phyloP scores from a whole-genome alignment of 1,140 invertebrate species.

The Pseudomyrmex cubaensis region DNA sequence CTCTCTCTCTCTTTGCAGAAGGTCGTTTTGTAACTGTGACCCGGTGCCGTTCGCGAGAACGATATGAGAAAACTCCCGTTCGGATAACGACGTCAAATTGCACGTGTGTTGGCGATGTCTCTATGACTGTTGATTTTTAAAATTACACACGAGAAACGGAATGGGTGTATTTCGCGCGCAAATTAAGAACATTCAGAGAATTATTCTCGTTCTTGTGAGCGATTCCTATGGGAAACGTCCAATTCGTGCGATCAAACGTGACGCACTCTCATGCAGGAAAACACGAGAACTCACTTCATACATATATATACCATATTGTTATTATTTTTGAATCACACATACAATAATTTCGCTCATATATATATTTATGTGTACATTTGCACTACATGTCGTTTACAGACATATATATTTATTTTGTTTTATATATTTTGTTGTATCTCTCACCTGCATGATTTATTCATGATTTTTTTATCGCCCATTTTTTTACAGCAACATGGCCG shows the following conservation, averaged over 20 bases:
- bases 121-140: neutral
- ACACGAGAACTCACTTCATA: neutral
- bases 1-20: slow-evolving; percentile 35
- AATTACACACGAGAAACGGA: neutral
- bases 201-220: too few relatives aligned
- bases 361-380: neutral
- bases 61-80: slow-evolving; percentile 42
- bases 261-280: too few relatives aligned
- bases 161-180: too few relatives aligned
- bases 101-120: neutral
- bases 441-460: slow-evolving; percentile 64
- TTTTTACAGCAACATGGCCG: slow-evolving; percentile 94
- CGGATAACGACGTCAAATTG: neutral
- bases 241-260: too few relatives aligned
- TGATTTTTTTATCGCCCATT: slow-evolving; percentile 79
- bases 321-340: slow-evolving; percentile 32
- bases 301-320: neutral
- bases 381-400: neutral
- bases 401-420: slow-evolving; percentile 34
- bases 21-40: neutral
- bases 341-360: too few relatives aligned
- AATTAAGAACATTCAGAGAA: too few relatives aligned
- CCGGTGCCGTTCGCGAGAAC: neutral
- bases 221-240: too few relatives aligned
- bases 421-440: slow-evolving; percentile 57